Evolutionary conservation across 2,113 vertebrate genomes (phyloP).

Genomic region (Malurus melanocephalus): DNA sequence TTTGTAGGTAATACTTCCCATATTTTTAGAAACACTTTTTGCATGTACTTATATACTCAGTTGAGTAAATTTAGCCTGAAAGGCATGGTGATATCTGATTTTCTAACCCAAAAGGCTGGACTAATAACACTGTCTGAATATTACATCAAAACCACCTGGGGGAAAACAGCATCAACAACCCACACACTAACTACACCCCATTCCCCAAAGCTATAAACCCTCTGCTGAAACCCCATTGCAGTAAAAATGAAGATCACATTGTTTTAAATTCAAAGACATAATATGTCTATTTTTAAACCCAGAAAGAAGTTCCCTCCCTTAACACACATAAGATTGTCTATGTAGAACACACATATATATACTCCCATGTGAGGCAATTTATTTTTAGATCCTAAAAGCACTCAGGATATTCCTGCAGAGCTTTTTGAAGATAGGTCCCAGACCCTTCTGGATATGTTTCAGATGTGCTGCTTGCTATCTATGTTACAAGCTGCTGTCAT

Average conservation of each 20-base stretch:
- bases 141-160: not conserved
- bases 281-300: not conserved
- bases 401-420: not conserved
- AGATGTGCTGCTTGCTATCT: not conserved
- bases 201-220: rapidly evolving
- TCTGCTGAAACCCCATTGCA: rapidly evolving
- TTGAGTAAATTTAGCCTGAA: not conserved
- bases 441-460: not conserved
- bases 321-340: not conserved
- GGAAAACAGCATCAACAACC: not conserved
- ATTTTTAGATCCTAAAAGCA: not conserved
- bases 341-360: not conserved
- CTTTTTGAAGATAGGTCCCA: not conserved
- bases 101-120: not conserved
- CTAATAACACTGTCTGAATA: not conserved
- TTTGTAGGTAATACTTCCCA: not conserved
- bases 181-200: no score
- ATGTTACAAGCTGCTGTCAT: not conserved
- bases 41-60: not conserved
- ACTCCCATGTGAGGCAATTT: not conserved
- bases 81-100: not conserved
- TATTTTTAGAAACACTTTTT: not conserved
- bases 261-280: not conserved
- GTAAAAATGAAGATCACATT: not conserved
- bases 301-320: not conserved